Evolutionary conservation across 2,888 invertebrate genomes (phyloP), one percentile per base, ranked within the genome.

Genomic region (Noctua pronuba): DNA sequence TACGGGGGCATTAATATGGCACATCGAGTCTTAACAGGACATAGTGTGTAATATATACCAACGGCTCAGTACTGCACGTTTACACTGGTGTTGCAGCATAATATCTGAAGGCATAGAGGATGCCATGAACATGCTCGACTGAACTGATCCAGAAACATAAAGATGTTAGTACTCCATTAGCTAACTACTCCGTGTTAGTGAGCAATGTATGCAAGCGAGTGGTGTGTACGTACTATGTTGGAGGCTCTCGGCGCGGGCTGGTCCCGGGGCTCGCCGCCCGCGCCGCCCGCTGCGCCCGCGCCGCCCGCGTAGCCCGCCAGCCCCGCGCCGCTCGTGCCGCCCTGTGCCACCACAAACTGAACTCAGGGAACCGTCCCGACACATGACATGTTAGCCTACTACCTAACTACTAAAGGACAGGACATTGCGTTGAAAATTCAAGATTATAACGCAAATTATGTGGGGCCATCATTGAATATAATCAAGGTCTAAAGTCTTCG

Each of bases 181-280:
- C 41, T 41, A 41, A 41, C 11, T 52, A 67, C n/a, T 60, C 67
- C 16, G 24, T 69, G 69, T 69, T 24, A 46, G 38, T 55, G 7
- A 49, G 44, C 52, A 35, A 38, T 38, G 65, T 18, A 41, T 52
- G 46, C 6, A 55, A 49, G 65, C 65, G 13, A 24, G 38, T 38
- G 24, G 31, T 31, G 71, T 70, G 64, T 86, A 93, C 94, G 92
- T 83, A 94, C 94, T 89, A 92, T 91, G 88, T 94, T 94, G 71
- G 88, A 86, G 73, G 90, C 65, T 69, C 89, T 86, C 73, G 91
- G 91, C 85, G 90, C 77, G 62, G 84, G 35, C 77, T 65, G 77
- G 75, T 67, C 86, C 24, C 64, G n/a, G 65, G 81, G 76, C 81
- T 71, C 71, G 68, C 73, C 75, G 68, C 55, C 79, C 79, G 78